Evolutionary conservation across 2,888 invertebrate genomes (phyloP).

Genomic region (Pyralis farinalis): DNA sequence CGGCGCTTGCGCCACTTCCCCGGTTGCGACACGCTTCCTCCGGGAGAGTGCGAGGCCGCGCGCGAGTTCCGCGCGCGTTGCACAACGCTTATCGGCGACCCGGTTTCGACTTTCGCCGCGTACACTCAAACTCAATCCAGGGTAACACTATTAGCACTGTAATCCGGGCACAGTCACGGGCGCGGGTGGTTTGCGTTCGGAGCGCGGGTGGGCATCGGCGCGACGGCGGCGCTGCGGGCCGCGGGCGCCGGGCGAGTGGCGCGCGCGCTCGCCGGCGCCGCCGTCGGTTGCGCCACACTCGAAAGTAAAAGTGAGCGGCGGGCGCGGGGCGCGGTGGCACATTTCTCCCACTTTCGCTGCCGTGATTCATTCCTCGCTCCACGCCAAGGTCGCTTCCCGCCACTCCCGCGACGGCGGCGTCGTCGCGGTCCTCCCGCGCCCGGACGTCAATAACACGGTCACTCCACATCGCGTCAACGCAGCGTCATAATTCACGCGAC

Average conservation of each 20-base stretch:
- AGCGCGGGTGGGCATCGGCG: constrained; percentile 55
- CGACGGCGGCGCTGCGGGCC: constrained; percentile 78
- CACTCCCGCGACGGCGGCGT: constrained; percentile 42
- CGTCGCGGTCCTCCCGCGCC: constrained; percentile 2
- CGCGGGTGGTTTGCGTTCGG: constrained; percentile 40
- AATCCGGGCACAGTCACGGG: constrained; percentile 69
- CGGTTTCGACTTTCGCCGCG: constrained; percentile 68
- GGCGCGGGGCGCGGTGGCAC: constrained; percentile 70
- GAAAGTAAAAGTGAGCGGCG: constrained; percentile 79
- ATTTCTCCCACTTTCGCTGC: constrained; percentile 81
- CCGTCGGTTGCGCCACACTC: constrained; percentile 75
- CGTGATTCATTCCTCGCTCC: constrained; percentile 62
- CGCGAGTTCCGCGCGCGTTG: constrained; percentile 70
- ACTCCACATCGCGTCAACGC: not conserved
- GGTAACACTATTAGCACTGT: constrained; percentile 71
- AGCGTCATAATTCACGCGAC: not conserved
- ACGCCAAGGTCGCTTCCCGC: constrained; percentile 73
- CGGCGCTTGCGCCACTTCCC: constrained; percentile 77
- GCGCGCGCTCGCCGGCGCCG: constrained; percentile 63
- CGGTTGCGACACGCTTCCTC: constrained; percentile 76
- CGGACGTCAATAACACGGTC: not conserved
- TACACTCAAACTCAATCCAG: constrained; percentile 70
- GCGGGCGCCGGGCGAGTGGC: constrained; percentile 80
- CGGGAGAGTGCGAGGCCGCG: constrained; percentile 76
- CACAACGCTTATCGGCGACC: constrained; percentile 71